These are phyloP conservation scores for Ornithoptera priamus DNA, from an alignment of 2,888 invertebrate genomes.

Conservation along the genomic window DNA sequence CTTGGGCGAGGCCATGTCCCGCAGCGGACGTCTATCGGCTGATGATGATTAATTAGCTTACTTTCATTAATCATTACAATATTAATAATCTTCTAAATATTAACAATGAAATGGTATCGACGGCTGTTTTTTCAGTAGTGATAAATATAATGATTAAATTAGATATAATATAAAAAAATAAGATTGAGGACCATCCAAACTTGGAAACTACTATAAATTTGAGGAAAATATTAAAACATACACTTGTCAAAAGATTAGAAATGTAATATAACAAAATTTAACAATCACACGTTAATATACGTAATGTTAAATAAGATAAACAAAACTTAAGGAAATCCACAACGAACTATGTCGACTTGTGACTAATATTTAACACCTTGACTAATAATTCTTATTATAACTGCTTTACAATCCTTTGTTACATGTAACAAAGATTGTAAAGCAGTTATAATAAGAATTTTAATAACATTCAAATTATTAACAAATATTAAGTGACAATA, in stretches of 20 bases:
- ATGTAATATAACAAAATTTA: background rate
- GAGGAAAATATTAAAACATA: background rate
- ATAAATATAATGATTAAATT: too few relatives aligned
- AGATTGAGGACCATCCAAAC: background rate
- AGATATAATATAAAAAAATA: background rate
- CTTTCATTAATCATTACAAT: too few relatives aligned
- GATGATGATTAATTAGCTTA: too few relatives aligned
- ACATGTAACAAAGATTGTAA: conserved; percentile 6
- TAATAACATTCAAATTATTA: background rate
- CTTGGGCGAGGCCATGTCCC: too few relatives aligned
- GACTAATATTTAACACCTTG: conserved; percentile 6
- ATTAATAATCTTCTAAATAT: too few relatives aligned
- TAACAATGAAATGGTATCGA: too few relatives aligned
- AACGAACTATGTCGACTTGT: conserved; percentile 6
- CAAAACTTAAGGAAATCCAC: conserved; percentile 8
- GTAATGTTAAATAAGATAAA: background rate
- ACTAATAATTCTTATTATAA: too few relatives aligned
- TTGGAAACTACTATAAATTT: too few relatives aligned
- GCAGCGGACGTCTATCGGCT: too few relatives aligned
- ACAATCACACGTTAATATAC: background rate
- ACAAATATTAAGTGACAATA: background rate
- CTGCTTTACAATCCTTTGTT: too few relatives aligned
- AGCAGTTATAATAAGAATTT: background rate
- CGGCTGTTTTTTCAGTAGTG: too few relatives aligned
- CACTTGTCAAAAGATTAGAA: background rate